Conservation (phyloP, 2,797 vertebrate genomes). For the Platyrinchus mystaceus region DNA sequence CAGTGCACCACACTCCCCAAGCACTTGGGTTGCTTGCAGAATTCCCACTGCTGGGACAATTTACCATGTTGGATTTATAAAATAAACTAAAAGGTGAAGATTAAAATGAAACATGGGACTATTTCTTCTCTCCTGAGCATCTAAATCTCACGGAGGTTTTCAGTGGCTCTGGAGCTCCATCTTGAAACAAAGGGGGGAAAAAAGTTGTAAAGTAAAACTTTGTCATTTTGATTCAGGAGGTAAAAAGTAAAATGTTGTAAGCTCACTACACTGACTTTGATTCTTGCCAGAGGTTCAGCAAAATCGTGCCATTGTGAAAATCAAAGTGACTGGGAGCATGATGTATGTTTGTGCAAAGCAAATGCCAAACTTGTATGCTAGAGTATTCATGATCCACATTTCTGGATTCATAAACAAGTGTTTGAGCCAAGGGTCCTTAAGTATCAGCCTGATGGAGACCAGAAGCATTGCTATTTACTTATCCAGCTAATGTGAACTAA, state of each 20-base stretch:
- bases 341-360: not conserved
- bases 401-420: conserved; percentile 21
- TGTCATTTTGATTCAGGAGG: not conserved
- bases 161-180: not conserved
- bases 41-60: not conserved
- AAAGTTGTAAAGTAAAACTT: not conserved
- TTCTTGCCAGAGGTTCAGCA: conserved; percentile 2
- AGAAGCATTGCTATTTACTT: conserved; percentile 35
- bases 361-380: not conserved
- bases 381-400: not conserved
- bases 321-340: not conserved
- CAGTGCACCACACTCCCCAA: accelerated
- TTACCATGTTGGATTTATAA: not conserved
- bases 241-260: not conserved
- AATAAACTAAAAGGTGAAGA: not conserved
- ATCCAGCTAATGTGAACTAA: not conserved
- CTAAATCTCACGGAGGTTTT: not conserved
- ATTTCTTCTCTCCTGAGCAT: not conserved
- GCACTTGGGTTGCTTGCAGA: not conserved
- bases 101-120: not conserved
- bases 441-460: conserved; percentile 32
- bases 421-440: conserved; percentile 4
- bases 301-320: not conserved
- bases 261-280: not conserved
- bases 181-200: accelerated